Percentiles rank a stretch among this genome's conserved stretches.
These are phyloP conservation scores for Lucifuga dentata DNA, from an alignment of 2,113 vertebrate genomes.

Conservation along the genomic window DNA sequence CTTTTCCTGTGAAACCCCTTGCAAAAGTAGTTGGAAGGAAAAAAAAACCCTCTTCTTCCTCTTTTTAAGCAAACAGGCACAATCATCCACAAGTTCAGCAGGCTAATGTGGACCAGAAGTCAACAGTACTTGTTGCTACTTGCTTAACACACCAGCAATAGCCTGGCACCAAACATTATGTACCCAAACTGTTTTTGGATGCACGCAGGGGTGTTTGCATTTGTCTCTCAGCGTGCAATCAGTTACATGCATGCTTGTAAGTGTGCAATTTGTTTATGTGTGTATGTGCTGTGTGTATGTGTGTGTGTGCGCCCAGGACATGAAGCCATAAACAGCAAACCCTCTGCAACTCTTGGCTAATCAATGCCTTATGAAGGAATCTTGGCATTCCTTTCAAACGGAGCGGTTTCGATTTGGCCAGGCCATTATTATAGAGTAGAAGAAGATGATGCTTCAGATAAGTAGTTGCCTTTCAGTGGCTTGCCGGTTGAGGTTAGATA, in stretches of 20 bases:
- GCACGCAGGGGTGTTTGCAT: too few relatives aligned
- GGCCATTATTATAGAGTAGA: constrained; percentile 66
- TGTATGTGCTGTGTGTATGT: neutral
- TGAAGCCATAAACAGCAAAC: constrained; percentile 33
- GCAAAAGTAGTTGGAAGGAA: too few relatives aligned
- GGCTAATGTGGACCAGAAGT: constrained; percentile 12
- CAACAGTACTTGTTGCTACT: constrained; percentile 33
- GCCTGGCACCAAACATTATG: constrained; percentile 15
- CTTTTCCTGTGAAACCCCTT: too few relatives aligned
- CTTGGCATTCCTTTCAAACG: constrained; percentile 36
- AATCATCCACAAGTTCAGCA: neutral
- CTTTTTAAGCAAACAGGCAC: too few relatives aligned
- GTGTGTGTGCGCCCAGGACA: neutral
- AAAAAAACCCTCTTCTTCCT: too few relatives aligned
- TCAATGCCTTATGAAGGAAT: constrained; percentile 52
- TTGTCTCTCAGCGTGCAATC: too few relatives aligned
- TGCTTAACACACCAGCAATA: constrained; percentile 30
- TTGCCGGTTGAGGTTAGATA: constrained; percentile 56
- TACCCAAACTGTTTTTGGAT: too few relatives aligned
- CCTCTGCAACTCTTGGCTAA: constrained; percentile 52
- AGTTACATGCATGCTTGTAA: too few relatives aligned
- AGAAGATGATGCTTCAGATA: constrained; percentile 59
- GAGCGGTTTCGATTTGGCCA: constrained; percentile 40
- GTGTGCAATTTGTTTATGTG: too few relatives aligned
- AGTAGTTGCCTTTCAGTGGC: constrained; percentile 61